Percentiles rank a stretch among this genome's conserved stretches.
Evolutionary conservation across 2,888 invertebrate species (phyloP).

Genomic region (Callyntrura guangdongensis): DNA sequence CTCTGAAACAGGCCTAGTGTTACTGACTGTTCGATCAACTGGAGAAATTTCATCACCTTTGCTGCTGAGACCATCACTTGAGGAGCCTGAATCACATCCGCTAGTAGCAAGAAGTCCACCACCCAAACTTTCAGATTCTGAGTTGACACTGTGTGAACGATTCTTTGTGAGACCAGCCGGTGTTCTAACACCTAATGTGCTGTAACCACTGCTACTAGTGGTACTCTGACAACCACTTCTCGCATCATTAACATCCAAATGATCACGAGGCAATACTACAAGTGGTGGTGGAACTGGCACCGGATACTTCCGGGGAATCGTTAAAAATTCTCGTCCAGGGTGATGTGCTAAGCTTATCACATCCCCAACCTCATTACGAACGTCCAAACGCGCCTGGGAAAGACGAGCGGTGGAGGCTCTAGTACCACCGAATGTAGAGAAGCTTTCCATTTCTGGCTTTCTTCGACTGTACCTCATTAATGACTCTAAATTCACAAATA

Average conservation of each 20-base stretch:
- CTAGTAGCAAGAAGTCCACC: slow-evolving; percentile 66
- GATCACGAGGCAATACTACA: slow-evolving; percentile 66
- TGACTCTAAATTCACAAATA: slow-evolving; percentile 70
- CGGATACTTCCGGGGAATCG: slow-evolving; percentile 76
- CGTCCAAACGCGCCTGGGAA: slow-evolving; percentile 79
- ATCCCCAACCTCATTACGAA: slow-evolving; percentile 79
- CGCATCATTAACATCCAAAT: slow-evolving; percentile 50
- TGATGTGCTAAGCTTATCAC: slow-evolving; percentile 81
- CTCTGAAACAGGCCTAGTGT: slow-evolving; percentile 63
- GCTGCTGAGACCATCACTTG: slow-evolving; percentile 71
- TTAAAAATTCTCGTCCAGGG: slow-evolving; percentile 82
- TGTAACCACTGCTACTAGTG: slow-evolving; percentile 82
- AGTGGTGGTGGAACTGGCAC: slow-evolving; percentile 77
- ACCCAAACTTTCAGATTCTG: slow-evolving; percentile 79
- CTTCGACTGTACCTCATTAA: slow-evolving; percentile 78
- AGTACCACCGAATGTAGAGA: slow-evolving; percentile 82
- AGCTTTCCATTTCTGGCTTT: slow-evolving; percentile 81
- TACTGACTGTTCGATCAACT: neutral
- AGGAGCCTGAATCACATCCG: slow-evolving; percentile 71
- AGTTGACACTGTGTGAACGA: slow-evolving; percentile 81
- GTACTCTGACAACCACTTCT: slow-evolving; percentile 81
- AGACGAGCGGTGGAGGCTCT: slow-evolving; percentile 77
- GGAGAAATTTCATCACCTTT: slow-evolving; percentile 62
- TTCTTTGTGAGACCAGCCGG: slow-evolving; percentile 76
- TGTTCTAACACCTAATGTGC: slow-evolving; percentile 77